phyloP scores from a whole-genome alignment of 2,888 invertebrate genomes.

The Pantelozetes paolii region DNA sequence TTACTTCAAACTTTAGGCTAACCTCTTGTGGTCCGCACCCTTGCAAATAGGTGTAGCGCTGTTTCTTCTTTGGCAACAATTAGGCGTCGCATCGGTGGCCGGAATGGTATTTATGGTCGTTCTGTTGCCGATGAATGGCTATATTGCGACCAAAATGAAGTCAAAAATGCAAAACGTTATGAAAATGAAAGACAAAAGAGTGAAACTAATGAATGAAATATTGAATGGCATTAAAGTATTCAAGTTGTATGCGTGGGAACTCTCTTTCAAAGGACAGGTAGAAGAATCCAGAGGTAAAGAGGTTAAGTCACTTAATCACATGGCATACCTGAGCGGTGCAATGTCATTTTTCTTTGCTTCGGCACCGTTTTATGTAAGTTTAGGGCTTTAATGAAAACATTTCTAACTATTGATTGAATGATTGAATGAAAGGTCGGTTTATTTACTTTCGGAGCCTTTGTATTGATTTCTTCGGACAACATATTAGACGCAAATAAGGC shows the following conservation, averaged over 20 bases:
- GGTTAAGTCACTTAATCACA: constrained; percentile 75
- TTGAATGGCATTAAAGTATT: constrained; percentile 86
- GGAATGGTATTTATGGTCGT: constrained; percentile 57
- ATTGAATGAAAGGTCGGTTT: constrained; percentile 33
- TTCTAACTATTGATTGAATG: constrained; percentile 52
- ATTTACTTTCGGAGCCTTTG: constrained; percentile 40
- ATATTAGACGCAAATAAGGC: constrained; percentile 50
- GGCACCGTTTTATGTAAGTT: constrained; percentile 61
- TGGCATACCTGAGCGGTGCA: constrained; percentile 80
- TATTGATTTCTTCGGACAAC: constrained; percentile 37
- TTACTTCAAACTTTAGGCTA: constrained; percentile 49
- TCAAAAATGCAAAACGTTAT: constrained; percentile 60
- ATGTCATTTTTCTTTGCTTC: constrained; percentile 91
- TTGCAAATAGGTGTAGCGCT: constrained; percentile 50
- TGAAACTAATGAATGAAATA: constrained; percentile 88
- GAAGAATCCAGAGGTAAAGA: constrained; percentile 79
- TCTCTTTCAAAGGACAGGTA: constrained; percentile 82
- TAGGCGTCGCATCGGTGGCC: constrained; percentile 53
- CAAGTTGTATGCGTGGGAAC: constrained; percentile 91
- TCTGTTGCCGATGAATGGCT: constrained; percentile 53
- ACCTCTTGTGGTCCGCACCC: constrained; percentile 53
- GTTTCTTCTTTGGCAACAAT: constrained; percentile 47
- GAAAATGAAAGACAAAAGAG: constrained; percentile 87
- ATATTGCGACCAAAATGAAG: constrained; percentile 49
- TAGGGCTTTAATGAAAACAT: background rate